Evolutionary conservation across 2,888 invertebrate genomes (phyloP), one percentile per base, ranked within the genome.

Genomic region (Elysia crispata): DNA sequence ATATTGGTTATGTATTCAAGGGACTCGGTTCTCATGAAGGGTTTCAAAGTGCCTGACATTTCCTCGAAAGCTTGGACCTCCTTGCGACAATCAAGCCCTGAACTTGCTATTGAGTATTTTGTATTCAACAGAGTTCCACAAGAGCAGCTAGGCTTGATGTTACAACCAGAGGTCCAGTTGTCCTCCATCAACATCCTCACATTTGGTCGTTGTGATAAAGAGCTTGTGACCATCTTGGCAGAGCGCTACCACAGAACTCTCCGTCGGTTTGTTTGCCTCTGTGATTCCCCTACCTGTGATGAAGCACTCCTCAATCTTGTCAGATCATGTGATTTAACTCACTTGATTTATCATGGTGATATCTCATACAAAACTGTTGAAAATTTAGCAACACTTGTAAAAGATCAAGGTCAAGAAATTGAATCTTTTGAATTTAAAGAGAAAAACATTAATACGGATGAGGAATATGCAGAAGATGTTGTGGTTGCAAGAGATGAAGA

Each of bases 151-250:
- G 83, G 83, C 23, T 83, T 83, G 76, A 77, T 90, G 72, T 77
- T 89, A 25, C 83, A 84, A 72, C 87, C 87, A n/a, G 86, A 88
- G 28, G 84, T 88, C 8, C 89, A 89, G 0, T 76, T 90, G 15
- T 76, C 83, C 0, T 77, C 84, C 0, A 25, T 89, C 20, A 84
- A 81, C 0, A 87, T 87, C 76, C 83, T 88, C 81, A 83, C 84
- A 31, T 88, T 87, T 80, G 84, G 89, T 0, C 76, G 82, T 23
- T 85, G 88, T 78, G 85, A 86, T 23, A 76, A 73, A 5, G 74
- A 83, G 5, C 77, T 88, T 28, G 64, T 90, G 3, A 64, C 75
- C 0, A 82, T 83, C 18, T 11, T 90, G 8, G 76, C 81, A 6
- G 85, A 86, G 5, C 86, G 85, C 54, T 88, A 85, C 75, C 60